Base-by-base conservation (phyloP, 2,888 invertebrate species). In the Eubasilissa splendida region DNA sequence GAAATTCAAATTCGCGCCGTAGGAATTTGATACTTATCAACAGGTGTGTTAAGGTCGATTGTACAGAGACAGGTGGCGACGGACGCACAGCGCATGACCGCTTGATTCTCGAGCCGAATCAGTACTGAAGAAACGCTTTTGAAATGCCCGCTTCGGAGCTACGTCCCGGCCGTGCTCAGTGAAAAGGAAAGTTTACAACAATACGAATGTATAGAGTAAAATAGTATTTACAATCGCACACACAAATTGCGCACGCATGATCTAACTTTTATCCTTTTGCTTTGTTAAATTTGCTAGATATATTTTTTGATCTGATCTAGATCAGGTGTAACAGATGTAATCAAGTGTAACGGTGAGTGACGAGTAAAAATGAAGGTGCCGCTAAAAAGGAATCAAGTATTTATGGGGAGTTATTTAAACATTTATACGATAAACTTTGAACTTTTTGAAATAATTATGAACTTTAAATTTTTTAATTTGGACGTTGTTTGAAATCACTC, bases 1-100 rank as follows among this genome's bases (percentile, higher is more conserved):
- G 80, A 82, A 82, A 79, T 82, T 80, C 79, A 74, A 82, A 82
- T 82, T 82, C 80, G 80, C 79, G 66, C 71, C 80, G 79, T 33
- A 80, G 82, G 79, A 82, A 82, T 82, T 80, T 79, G 77, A 80
- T 77, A 59, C 82, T 80, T 82, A 82, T 79, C 58, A 76, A 79
- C 82, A 82, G 80, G 82, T 82, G 82, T 73, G 68, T n/a, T 80
- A 80, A 76, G 75, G 76, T 73, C 42, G 73, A 71, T 59, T 58
- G 14, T 70, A 54, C 22, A 10, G 31, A 10, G 10, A 22, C 70
- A 70, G 70, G 70, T 70, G 14, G 11, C 33, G 3, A 31, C 14
- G 5, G 4, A 54, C 22, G 70, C 70, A 10, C 14, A 22, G 70
- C 53, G 56, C 71, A 56, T 73, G 56, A 56, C 71, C 71, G 56